Evolutionary conservation across 2,113 vertebrate species (phyloP).

Genomic region (Upupa epops): DNA sequence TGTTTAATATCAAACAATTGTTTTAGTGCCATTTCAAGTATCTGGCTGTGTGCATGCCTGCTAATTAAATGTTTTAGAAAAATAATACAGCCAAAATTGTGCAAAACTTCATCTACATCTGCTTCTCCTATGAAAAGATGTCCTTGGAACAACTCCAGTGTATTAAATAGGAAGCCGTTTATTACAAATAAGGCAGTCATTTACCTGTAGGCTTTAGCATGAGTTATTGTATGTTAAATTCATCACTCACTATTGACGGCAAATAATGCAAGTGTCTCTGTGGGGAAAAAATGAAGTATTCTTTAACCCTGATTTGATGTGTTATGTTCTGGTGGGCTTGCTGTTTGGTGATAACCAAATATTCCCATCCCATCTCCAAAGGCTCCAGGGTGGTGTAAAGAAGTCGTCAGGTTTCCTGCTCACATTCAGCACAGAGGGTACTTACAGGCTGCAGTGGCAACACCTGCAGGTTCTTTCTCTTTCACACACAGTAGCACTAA

Average conservation of each 20-base stretch:
- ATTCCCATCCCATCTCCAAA: background rate
- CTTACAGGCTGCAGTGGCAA: rapidly evolving
- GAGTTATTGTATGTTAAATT: slow-evolving; percentile 61
- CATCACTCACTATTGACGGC: slow-evolving; percentile 20
- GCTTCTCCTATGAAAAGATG: slow-evolving; percentile 78
- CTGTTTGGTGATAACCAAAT: background rate
- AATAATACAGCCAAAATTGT: slow-evolving; percentile 73
- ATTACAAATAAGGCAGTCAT: slow-evolving; percentile 69
- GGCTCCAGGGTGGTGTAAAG: background rate
- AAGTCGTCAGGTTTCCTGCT: rapidly evolving
- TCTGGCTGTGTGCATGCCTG: slow-evolving; percentile 73
- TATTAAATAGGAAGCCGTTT: slow-evolving; percentile 72
- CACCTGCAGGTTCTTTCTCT: background rate
- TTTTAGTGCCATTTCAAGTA: slow-evolving; percentile 79
- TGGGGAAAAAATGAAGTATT: background rate
- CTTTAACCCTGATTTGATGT: background rate
- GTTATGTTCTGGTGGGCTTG: background rate
- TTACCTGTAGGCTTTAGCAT: slow-evolving; percentile 76
- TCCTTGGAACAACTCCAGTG: slow-evolving; percentile 84
- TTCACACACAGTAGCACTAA: background rate
- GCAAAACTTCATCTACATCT: slow-evolving; percentile 84
- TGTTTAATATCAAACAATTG: slow-evolving; percentile 80
- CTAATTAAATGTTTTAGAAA: slow-evolving; percentile 83
- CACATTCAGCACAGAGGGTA: background rate
- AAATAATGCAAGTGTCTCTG: slow-evolving; percentile 51